Base-by-base conservation (phyloP, 2,888 invertebrate genomes). In the Ganaspis brasiliensis region DNA sequence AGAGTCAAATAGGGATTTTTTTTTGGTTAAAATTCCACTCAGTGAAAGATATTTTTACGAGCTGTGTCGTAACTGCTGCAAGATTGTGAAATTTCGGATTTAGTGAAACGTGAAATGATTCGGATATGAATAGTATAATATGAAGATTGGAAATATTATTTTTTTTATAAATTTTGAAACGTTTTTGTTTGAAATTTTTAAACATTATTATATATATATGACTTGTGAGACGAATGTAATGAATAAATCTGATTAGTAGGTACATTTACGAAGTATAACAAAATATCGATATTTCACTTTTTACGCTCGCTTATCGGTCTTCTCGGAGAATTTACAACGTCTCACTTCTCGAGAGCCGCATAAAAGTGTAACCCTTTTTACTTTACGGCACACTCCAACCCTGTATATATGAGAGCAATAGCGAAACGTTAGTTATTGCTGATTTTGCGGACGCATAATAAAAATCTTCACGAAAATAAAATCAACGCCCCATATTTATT, bases 361-460 rank as follows among this genome's bases (percentile, higher is more conserved):
- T 67, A 67, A 67, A 67, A 45, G 24, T 67, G 45, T 67, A 67
- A 40, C 67, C 67, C 67, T 67, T 67, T n/a, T 19, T 40, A 67
- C 24, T 67, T 72, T 52, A 37, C 72, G 61, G 57, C 63, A n/a
- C 40, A n/a, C 40, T 67, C 67, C 26, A 67, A 24, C 40, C 67
- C 45, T 24, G 45, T 45, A 40, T 24, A 21, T 45, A 59, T 71
- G 73, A 12, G 12, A 67, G 74, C 63, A 70, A 52, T 71, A 55
- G 45, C 35, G 52, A 84, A 86, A 87, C 85, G 86, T 88, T 87
- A 87, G 86, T 89, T 86, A 87, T 82, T 83, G 82, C 81, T 83
- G 86, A 88, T 86, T 86, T 85, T 83, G 82, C 84, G 82, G 81
- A 81, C 83, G 80, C 82, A 85, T 84, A 87, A 87, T 87, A 88